Percentiles rank a stretch among this genome's conserved stretches.
These are phyloP conservation scores for Zosterops borbonicus DNA, from an alignment of 2,113 vertebrate genomes.

Conservation along the genomic window DNA sequence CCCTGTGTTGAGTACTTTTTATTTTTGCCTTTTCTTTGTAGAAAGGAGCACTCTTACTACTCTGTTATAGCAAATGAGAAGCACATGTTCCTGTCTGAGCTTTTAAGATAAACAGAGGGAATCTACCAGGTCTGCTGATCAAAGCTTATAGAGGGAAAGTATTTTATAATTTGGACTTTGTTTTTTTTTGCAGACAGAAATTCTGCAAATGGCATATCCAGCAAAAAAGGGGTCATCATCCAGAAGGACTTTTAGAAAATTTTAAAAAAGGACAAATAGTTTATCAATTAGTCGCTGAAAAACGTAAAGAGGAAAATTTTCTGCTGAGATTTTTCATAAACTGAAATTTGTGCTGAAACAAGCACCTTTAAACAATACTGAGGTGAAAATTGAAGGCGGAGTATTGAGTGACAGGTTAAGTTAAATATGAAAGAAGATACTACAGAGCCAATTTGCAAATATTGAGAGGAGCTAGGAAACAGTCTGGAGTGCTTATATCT, in stretches of 20 bases:
- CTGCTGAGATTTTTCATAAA: not conserved
- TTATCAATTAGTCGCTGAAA: not conserved
- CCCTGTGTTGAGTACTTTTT: not conserved
- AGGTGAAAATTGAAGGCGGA: not conserved
- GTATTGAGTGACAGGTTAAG: not conserved
- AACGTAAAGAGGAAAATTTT: not conserved
- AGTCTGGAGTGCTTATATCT: not conserved
- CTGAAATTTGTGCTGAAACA: not conserved
- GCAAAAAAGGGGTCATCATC: not conserved
- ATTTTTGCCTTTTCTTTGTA: constrained; percentile 28
- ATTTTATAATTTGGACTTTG: not conserved
- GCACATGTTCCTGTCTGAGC: not conserved
- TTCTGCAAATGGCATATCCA: not conserved
- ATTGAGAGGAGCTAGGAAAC: not conserved
- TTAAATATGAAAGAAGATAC: not conserved
- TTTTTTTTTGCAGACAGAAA: not conserved
- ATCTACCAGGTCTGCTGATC: not conserved
- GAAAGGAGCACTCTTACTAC: not conserved
- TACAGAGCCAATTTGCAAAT: not conserved
- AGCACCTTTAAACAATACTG: not conserved
- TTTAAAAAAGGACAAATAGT: not conserved
- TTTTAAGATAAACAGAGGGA: constrained; percentile 52
- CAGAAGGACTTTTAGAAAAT: not conserved
- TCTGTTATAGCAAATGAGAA: not conserved
- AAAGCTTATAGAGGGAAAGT: not conserved